Percentiles rank a stretch among this genome's conserved stretches.
These are phyloP conservation scores for Apodemia hepburni DNA, from an alignment of 2,888 invertebrate genomes.

Conservation along the genomic window DNA sequence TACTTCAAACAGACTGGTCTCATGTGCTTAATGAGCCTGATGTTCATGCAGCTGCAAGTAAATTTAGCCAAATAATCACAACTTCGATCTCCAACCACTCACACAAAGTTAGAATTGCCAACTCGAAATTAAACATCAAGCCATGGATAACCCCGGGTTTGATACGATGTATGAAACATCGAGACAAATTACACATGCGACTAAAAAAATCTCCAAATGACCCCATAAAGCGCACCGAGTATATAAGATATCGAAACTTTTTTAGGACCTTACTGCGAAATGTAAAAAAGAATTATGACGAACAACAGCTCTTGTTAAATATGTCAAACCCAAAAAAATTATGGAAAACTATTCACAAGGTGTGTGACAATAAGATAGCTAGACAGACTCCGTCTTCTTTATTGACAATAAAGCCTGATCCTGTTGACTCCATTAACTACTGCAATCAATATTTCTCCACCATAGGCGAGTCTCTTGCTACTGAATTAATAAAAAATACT, in stretches of 20 bases:
- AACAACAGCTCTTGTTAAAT: neutral
- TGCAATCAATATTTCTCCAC: neutral
- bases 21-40: neutral
- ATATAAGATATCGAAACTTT: neutral
- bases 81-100: neutral
- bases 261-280: neutral
- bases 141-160: neutral
- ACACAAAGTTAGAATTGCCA: too few relatives aligned
- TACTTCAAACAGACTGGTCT: neutral
- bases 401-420: too few relatives aligned
- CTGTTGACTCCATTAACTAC: too few relatives aligned
- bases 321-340: neutral
- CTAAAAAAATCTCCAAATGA: neutral
- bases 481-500: neutral
- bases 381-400: neutral
- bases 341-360: neutral
- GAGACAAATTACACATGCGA: constrained; percentile 1
- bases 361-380: neutral
- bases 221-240: neutral
- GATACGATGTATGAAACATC: neutral
- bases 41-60: neutral
- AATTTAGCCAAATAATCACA: neutral
- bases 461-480: neutral
- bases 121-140: too few relatives aligned
- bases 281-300: neutral